Evolutionary conservation across 2,888 invertebrate genomes (phyloP).

Genomic region (Polydrusus cervinus): DNA sequence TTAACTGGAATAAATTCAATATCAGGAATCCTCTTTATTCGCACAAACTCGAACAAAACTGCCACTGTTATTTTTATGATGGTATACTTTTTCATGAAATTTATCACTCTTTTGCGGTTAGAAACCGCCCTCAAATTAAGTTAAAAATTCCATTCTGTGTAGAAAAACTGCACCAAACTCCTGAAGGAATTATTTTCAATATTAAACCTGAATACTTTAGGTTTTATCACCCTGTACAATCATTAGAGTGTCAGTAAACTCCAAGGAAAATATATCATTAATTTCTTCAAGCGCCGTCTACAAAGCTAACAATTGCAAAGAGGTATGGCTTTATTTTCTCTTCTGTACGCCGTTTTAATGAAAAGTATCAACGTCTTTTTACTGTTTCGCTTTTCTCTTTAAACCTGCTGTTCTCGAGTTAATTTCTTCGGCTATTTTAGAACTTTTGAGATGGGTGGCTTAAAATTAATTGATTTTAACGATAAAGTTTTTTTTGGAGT

Average conservation of each 20-base stretch:
- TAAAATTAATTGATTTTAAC: conserved; percentile 1
- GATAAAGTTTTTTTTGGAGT: too few species aligned
- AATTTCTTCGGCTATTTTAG: conserved; percentile 17
- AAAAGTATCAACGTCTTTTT: conserved; percentile 33
- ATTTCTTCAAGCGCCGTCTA: conserved; percentile 32
- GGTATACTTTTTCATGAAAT: too few species aligned
- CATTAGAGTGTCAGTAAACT: conserved; percentile 9
- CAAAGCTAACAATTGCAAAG: conserved; percentile 37
- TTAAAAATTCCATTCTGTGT: too few species aligned
- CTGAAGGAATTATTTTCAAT: too few species aligned
- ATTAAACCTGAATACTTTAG: too few species aligned
- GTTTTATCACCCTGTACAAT: conserved; percentile 1
- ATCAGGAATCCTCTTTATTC: too few species aligned
- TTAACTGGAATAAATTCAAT: too few species aligned
- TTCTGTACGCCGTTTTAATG: conserved; percentile 29
- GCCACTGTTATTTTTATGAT: too few species aligned
- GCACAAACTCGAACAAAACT: too few species aligned
- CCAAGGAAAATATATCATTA: conserved; percentile 37
- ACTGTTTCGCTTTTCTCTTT: conserved; percentile 9
- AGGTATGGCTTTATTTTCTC: conserved; percentile 28
- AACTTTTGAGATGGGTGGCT: neutral
- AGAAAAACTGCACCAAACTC: too few species aligned
- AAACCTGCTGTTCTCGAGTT: conserved; percentile 8
- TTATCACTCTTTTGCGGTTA: too few species aligned
- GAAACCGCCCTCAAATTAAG: too few species aligned